A percentile compares a stretch with the other conserved stretches of the same genome.
phyloP scores from a whole-genome alignment of 1,140 invertebrate species.

The Bombus impatiens region DNA sequence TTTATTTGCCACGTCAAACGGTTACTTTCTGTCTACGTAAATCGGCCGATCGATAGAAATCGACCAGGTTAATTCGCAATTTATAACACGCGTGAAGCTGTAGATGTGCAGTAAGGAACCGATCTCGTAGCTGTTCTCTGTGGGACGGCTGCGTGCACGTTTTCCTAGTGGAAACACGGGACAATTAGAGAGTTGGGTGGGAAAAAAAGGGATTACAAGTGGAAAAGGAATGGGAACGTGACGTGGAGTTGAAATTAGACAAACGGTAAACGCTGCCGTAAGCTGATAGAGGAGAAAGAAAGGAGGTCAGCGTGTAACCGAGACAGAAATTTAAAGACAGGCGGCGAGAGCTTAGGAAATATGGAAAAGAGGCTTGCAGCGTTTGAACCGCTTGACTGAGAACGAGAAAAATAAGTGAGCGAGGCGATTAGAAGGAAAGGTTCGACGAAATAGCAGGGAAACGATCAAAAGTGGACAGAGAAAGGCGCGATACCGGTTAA shows the following conservation, averaged over 20 bases:
- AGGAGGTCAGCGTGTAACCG: not conserved
- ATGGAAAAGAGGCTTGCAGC: not conserved
- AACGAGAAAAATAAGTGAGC: not conserved
- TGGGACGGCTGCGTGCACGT: not conserved
- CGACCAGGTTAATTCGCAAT: not conserved
- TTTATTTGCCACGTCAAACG: too few relatives aligned
- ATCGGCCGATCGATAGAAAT: too few relatives aligned
- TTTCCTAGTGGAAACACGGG: not conserved
- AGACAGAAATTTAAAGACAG: not conserved
- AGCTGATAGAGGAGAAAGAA: not conserved
- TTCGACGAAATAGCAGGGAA: not conserved
- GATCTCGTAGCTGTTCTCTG: not conserved
- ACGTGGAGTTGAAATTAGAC: constrained; percentile 26
- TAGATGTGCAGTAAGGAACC: not conserved
- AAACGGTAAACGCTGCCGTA: not conserved
- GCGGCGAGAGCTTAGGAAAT: not conserved
- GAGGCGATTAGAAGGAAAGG: not conserved
- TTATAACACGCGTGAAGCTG: constrained; percentile 9
- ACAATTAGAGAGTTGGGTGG: constrained; percentile 29
- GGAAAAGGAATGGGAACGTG: constrained; percentile 36
- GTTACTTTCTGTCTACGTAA: too few relatives aligned
- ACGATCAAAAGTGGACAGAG: not conserved
- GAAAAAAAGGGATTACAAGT: constrained; percentile 33
- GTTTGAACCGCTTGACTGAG: too few relatives aligned
- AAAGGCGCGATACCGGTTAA: not conserved